phyloP scores from a whole-genome alignment of 2,888 invertebrate species.

The Nebria brevicollis region DNA sequence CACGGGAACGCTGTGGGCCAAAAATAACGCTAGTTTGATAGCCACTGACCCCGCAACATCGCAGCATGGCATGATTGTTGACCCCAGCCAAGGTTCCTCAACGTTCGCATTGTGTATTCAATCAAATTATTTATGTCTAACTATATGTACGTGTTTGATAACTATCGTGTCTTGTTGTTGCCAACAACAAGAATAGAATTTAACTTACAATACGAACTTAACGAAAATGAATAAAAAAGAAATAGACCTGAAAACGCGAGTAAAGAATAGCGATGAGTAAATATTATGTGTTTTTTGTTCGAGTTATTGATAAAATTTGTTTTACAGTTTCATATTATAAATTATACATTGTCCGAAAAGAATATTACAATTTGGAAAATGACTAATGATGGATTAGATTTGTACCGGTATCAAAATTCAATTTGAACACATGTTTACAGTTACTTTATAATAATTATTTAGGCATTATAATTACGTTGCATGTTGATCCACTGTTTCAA shows the following conservation, averaged over 20 bases:
- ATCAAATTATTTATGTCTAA: conserved; percentile 46
- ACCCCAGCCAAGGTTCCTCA: conserved; percentile 34
- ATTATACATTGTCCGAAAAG: neutral
- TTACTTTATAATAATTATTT: conserved; percentile 16
- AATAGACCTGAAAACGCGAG: conserved; percentile 2
- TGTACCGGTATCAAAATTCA: conserved; percentile 9
- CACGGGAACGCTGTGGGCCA: conserved; percentile 26
- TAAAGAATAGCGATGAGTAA: conserved; percentile 21
- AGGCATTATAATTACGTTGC: conserved; percentile 7
- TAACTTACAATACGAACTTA: neutral
- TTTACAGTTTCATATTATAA: conserved; percentile 13
- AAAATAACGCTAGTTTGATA: conserved; percentile 38
- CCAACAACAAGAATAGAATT: conserved; percentile 4
- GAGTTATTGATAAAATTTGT: conserved; percentile 14
- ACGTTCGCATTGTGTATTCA: conserved; percentile 42
- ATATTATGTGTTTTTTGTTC: conserved; percentile 26
- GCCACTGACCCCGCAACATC: conserved; percentile 36
- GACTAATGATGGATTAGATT: conserved; percentile 19
- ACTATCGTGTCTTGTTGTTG: conserved; percentile 22
- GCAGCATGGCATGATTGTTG: conserved; percentile 37
- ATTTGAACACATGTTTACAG: conserved; percentile 10
- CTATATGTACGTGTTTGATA: conserved; percentile 40
- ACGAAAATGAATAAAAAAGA: neutral
- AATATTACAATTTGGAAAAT: neutral
- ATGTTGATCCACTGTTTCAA: conserved; percentile 7